phyloP scores from a whole-genome alignment of 2,888 invertebrate species.

The Napeogenes sylphis region DNA sequence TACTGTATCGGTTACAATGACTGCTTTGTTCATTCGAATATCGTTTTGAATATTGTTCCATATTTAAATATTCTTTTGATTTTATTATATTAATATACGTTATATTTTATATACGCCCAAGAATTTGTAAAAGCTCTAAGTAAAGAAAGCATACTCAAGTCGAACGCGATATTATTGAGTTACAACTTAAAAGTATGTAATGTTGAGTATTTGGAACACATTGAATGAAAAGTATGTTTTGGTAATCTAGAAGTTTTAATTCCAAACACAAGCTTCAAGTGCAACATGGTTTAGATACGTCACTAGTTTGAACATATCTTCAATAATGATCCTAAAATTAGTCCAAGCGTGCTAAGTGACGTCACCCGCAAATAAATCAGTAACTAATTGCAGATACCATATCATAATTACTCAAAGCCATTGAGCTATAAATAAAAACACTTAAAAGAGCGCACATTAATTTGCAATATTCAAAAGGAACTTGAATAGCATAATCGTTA shows the following conservation, averaged over 20 bases:
- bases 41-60: conserved; percentile 37
- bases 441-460: conserved; percentile 20
- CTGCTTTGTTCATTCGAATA: conserved; percentile 40
- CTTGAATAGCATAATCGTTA: conserved; percentile 33
- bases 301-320: too few species aligned
- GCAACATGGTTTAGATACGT: too few species aligned
- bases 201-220: too few species aligned
- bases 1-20: conserved; percentile 62
- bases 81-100: conserved; percentile 11
- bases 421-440: conserved; percentile 7
- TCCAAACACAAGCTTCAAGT: too few species aligned
- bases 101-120: background rate
- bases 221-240: too few species aligned
- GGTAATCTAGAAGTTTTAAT: too few species aligned
- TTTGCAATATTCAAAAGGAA: conserved; percentile 25
- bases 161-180: too few species aligned
- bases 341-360: too few species aligned
- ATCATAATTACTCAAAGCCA: background rate
- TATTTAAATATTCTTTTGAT: conserved; percentile 41
- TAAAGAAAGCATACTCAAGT: too few species aligned
- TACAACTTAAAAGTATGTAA: too few species aligned
- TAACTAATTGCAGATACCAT: background rate
- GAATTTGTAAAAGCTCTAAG: background rate
- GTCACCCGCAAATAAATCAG: background rate
- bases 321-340: too few species aligned